Evolutionary conservation across 2,888 invertebrate genomes (phyloP), one percentile per base, ranked within the genome.

Genomic region (Platerodrilus igneus): DNA sequence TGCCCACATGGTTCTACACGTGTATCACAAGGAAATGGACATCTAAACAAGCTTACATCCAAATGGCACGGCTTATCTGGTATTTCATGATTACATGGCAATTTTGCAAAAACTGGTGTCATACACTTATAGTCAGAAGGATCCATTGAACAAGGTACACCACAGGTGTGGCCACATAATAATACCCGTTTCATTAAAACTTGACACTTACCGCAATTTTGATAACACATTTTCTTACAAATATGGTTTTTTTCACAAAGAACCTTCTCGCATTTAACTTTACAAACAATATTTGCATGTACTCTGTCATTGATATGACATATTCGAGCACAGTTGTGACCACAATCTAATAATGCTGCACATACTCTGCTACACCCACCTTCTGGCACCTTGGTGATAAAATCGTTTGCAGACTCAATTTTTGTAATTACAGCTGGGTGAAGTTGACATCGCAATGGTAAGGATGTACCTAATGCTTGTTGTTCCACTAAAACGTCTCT

Each of bases 1-100:
- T 86, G 86, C 0, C 83, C 83, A 60, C 80, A 85, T 9, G 64
- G 59, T 45, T 66, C 64, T 14, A 82, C 66, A 14, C 76, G 68
- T 16, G 63, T 60, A 25, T 70, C 68, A 56, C 83, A 83, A 1
- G 62, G 67, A 33, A 64, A 55, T 2, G 57, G 52, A 56, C 78
- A 78, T 7, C 23, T 32, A 16, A 71, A 68, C 0, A 47, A 37
- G 1, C 62, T 54, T 2, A 64, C 36, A 20, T 71, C 53, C 33
- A 53, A 26, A 40, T 63, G 53, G 55, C 78, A 79, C 2, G 57
- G 57, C 53, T 75, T 75, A 18, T 57, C 49, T 1, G 62, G 59
- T 2, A 39, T 39, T 26, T 18, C 15, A 66, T 70, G 62, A 6
- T 27, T 39, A 22, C 43, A 43, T n/a, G n/a, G n/a, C n/a, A n/a